Evolutionary conservation across 2,113 vertebrate species (phyloP).

Genomic region (Plecotus auritus): DNA sequence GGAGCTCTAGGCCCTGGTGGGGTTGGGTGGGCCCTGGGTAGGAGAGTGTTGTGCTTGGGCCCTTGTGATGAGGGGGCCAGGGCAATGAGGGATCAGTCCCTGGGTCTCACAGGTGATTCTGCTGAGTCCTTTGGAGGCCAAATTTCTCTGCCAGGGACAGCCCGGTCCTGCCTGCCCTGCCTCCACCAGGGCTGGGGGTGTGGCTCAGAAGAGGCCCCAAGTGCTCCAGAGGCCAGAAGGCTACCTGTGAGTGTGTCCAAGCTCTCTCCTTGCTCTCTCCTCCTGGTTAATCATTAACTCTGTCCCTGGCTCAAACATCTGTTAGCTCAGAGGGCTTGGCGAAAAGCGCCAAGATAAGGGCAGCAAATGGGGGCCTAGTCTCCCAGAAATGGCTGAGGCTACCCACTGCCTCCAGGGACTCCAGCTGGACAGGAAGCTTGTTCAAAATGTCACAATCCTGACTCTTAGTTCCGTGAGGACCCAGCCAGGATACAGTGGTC

Average conservation of each 20-base stretch:
- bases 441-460: not conserved
- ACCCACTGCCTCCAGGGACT: not conserved
- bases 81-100: not conserved
- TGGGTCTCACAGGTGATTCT: not conserved
- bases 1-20: not conserved
- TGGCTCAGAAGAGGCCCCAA: not conserved
- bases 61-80: not conserved
- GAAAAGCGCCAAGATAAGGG: not conserved
- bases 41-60: not conserved
- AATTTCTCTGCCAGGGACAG: not conserved
- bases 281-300: slow-evolving; percentile 63
- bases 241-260: not conserved
- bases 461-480: not conserved
- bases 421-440: not conserved
- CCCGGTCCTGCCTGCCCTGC: not conserved
- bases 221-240: not conserved
- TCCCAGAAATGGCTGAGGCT: not conserved
- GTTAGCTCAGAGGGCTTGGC: slow-evolving; percentile 26
- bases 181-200: not conserved
- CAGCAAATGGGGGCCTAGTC: not conserved
- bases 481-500: not conserved
- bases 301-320: not conserved
- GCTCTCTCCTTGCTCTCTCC: not conserved
- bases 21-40: not conserved
- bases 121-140: not conserved